phyloP scores from a whole-genome alignment of 2,113 vertebrate genomes.

The Nycticebus coucang region DNA sequence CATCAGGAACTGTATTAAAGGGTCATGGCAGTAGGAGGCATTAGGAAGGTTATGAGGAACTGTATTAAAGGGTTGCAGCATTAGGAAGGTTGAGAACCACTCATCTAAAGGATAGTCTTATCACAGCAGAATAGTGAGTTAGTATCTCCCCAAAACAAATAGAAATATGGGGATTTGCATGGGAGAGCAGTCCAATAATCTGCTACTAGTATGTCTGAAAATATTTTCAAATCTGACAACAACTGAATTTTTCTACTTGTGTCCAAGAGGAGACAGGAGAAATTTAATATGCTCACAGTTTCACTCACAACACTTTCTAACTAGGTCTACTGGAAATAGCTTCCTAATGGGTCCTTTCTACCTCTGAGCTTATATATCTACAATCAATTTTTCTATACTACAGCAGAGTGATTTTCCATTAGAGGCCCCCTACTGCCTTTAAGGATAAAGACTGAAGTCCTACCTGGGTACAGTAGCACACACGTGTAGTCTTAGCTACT shows the following conservation, averaged over 20 bases:
- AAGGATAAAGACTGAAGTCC: slow-evolving; percentile 17
- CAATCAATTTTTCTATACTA: neutral
- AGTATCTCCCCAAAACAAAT: neutral
- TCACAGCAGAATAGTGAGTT: neutral
- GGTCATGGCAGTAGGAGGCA: no score
- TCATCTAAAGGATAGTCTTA: neutral
- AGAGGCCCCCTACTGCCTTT: neutral
- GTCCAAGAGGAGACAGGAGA: neutral
- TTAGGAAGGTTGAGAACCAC: no score
- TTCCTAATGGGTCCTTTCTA: neutral
- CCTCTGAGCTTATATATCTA: neutral
- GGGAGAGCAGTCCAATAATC: neutral
- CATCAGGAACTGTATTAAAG: no score
- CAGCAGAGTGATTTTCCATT: slow-evolving; percentile 1
- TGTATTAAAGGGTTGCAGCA: no score
- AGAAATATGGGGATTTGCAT: neutral
- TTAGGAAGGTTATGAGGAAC: no score
- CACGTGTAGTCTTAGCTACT: no score
- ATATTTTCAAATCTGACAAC: neutral
- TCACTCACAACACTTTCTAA: slow-evolving; percentile 49
- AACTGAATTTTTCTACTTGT: slow-evolving; percentile 15
- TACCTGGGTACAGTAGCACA: neutral
- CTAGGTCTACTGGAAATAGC: slow-evolving; percentile 6
- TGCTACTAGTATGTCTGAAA: neutral
- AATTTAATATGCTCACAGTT: neutral